Evolutionary conservation across 2,113 vertebrate genomes (phyloP).

Genomic region (Aspidoscelis tigris): DNA sequence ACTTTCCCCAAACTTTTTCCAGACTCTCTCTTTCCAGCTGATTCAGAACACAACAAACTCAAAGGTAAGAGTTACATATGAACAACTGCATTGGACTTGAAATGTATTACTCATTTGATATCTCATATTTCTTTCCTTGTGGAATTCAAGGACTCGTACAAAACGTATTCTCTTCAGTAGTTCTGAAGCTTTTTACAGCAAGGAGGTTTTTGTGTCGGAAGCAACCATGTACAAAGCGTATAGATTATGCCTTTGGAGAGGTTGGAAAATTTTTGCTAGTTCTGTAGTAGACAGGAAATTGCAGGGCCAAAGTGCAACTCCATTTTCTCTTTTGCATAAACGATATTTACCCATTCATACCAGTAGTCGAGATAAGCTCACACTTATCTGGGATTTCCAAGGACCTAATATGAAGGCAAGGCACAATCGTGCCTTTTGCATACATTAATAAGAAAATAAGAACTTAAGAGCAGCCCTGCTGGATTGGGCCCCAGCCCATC

Average conservation of each 20-base stretch:
- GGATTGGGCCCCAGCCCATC: too few species aligned
- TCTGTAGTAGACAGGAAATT: not conserved
- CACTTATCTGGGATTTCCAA: not conserved
- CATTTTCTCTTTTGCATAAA: not conserved
- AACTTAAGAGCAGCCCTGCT: too few species aligned
- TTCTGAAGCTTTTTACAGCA: not conserved
- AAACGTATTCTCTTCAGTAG: not conserved
- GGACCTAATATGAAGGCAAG: not conserved
- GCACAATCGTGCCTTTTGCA: not conserved
- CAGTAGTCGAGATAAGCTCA: not conserved
- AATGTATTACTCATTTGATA: not conserved
- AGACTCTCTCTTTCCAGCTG: constrained; percentile 97
- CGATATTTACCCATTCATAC: not conserved
- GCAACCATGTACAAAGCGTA: not conserved
- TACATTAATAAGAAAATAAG: not conserved
- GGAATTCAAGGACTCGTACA: not conserved
- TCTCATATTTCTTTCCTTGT: not conserved
- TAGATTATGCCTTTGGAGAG: not conserved
- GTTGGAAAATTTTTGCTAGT: not conserved
- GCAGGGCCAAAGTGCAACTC: not conserved
- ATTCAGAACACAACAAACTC: constrained; percentile 99
- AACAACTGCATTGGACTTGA: not conserved
- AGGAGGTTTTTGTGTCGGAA: not conserved
- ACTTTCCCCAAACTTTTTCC: constrained; percentile 98
- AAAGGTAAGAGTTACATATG: constrained; percentile 84